These are phyloP conservation scores for Coracias cyanogaster DNA, from an alignment of 2,797 vertebrate species.

Conservation along the genomic window DNA sequence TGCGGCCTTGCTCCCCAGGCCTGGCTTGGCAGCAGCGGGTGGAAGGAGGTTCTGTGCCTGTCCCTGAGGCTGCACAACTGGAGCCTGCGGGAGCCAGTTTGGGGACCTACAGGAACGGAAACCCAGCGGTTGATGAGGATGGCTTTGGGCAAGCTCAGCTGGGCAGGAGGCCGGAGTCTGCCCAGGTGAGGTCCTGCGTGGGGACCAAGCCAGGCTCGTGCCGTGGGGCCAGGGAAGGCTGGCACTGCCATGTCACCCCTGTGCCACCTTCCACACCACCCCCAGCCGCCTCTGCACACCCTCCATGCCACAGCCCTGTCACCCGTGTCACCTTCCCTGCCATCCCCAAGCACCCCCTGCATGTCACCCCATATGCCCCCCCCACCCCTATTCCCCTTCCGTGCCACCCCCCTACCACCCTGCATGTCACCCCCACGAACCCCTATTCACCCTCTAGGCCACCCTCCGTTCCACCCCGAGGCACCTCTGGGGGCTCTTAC, in stretches of 20 bases:
- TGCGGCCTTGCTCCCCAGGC: accelerated
- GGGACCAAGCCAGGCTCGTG: not conserved
- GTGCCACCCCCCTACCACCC: too few relatives aligned
- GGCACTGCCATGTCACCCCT: not conserved
- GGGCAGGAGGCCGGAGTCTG: not conserved
- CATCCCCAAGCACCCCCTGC: too few relatives aligned
- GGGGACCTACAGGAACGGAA: not conserved
- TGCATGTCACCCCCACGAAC: too few relatives aligned
- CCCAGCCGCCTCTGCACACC: not conserved
- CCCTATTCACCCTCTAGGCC: not conserved
- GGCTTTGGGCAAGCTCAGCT: not conserved
- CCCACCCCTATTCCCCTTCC: too few relatives aligned
- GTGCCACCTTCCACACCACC: not conserved
- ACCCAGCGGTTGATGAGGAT: accelerated
- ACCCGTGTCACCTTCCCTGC: not conserved
- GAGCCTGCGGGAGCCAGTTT: not conserved
- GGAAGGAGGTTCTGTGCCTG: not conserved
- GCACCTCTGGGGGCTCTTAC: too few relatives aligned
- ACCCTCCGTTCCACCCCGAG: too few relatives aligned
- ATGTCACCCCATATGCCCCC: too few relatives aligned
- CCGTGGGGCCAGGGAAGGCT: not conserved
- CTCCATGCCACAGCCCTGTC: too few relatives aligned
- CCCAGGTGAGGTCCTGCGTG: accelerated
- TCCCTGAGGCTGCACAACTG: not conserved
- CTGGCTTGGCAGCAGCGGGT: not conserved